Evolutionary conservation across 2,888 invertebrate species (phyloP), one percentile per base, ranked within the genome.

Genomic region (Drosophila maculinotata): DNA sequence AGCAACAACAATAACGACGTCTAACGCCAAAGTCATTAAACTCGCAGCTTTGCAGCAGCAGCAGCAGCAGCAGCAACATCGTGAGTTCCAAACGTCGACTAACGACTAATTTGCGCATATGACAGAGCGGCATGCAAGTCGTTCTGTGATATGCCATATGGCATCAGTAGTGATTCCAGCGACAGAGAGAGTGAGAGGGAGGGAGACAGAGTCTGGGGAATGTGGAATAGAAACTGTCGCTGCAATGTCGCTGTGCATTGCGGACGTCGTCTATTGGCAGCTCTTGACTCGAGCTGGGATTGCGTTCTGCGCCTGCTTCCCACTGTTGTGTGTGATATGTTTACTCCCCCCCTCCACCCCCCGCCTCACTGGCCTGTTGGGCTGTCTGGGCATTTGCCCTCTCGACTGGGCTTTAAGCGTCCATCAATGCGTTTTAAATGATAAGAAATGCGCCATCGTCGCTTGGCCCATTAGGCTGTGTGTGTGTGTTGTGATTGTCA

Each of bases 51-150:
- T 14, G n/a, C 44, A 44, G 15, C 10, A 10, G n/a, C 28, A 17
- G 2, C 2, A 35, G 15, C 15, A 35, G 3, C 2, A 20, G n/a
- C 38, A 38, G 28, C 4, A n/a, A 53, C 75, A 73, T 72, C 76
- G 49, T 72, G 53, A 75, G 75, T 53, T 64, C 49, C 66, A 44
- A 77, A 70, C 70, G 74, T 70, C 64, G 81, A 74, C 87, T 86
- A 86, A 86, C 81, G 87, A 84, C 81, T 82, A 82, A 82, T 82
- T 82, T 82, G 85, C 81, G 87, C 82, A 87, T 82, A 82, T 82
- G 81, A 84, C 81, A 84, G 76, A 69, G 82, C 69, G 65, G 69
- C 87, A 77, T 77, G 78, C 74, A 62, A 76, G 74, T 76, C 69
- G 79, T 77, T 82, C 76, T 54, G 68, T 58, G 47, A 58, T 65